phyloP scores from a whole-genome alignment of 2,797 vertebrate species.

The Characodon lateralis region DNA sequence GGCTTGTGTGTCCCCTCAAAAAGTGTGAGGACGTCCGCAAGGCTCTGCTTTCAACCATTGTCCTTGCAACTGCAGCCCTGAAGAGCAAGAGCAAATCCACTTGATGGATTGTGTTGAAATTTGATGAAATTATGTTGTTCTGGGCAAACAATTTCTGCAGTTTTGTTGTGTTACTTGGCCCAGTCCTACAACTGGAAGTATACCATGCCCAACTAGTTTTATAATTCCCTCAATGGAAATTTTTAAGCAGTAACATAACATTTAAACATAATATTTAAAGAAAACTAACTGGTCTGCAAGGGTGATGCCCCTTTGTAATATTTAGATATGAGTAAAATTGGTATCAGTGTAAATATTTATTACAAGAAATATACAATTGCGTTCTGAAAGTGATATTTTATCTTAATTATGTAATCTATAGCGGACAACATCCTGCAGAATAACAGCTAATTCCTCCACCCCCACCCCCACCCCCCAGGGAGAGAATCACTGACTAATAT shows the following conservation, averaged over 20 bases:
- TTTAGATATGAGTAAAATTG: neutral
- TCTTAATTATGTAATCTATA: conserved; percentile 27
- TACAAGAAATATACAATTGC: neutral
- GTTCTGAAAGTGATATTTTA: conserved; percentile 20
- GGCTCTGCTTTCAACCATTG: conserved; percentile 2
- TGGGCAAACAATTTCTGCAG: neutral
- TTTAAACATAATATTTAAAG: neutral
- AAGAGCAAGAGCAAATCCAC: neutral
- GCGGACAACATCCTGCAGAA: conserved; percentile 44
- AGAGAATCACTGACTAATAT: conserved; percentile 61
- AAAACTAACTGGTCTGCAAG: neutral
- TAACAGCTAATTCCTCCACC: conserved; percentile 45
- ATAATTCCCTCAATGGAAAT: neutral
- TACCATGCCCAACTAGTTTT: neutral
- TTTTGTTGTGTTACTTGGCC: neutral
- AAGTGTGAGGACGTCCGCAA: conserved; percentile 5
- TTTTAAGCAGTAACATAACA: neutral
- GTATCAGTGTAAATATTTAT: too few species aligned
- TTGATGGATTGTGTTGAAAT: neutral
- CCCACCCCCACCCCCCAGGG: conserved; percentile 28
- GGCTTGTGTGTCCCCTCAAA: neutral
- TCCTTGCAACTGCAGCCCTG: neutral
- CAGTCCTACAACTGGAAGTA: neutral
- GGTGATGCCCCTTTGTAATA: neutral
- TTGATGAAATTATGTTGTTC: neutral